Evolutionary conservation across 37 sponge, comb jelly and placozoan species (phyloP), one percentile per base, ranked within the genome.

Genomic region (Tethya wilhelma): DNA sequence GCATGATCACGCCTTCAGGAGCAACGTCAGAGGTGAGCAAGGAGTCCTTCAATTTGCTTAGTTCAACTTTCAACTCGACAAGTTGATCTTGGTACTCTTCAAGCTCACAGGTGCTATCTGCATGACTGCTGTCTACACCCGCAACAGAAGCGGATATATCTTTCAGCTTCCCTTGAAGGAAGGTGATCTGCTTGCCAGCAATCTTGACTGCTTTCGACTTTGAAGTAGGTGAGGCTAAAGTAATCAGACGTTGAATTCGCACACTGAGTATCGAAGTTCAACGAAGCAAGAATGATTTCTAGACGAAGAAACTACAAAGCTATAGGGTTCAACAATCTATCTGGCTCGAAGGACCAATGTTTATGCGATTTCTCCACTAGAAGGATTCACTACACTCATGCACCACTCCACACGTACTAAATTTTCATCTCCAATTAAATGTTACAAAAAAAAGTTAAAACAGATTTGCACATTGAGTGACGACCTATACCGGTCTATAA

Each of bases 81-180:
- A 69, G 2, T 11, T 69, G 70, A 69, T 69, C 70, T 42, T 29
- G 39, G 44, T 69, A 69, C 11, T 40, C 44, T 28, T 69, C 70
- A 42, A 42, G 70, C 23, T 2, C 11, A 40, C 44, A 69, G 5
- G 44, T 6, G 2, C 1, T 4, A 11, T 69, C 70, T 11, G 38
- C 70, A 2, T 40, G 17, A 4, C 23, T 26, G 11, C 41, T 44
- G 7, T 40, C 70, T 2, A 69, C 2, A 2, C 1, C 44, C 2
- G 2, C 28, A 22, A 40, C 9, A 38, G 44, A 4, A 3, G 22
- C 70, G 22, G 20, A 25, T 7, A 60, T n/a, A n/a, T 17, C 11
- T 6, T 67, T 11, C 70, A 69, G 23, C n/a, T 69, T 69, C 5
- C 23, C n/a, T n/a, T 69, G 70, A 23, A 69, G n/a, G 19, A 69